Percentiles rank a stretch among this genome's conserved stretches.
Conservation (phyloP, 2,888 invertebrate genomes). For the Drosophila rellima region DNA sequence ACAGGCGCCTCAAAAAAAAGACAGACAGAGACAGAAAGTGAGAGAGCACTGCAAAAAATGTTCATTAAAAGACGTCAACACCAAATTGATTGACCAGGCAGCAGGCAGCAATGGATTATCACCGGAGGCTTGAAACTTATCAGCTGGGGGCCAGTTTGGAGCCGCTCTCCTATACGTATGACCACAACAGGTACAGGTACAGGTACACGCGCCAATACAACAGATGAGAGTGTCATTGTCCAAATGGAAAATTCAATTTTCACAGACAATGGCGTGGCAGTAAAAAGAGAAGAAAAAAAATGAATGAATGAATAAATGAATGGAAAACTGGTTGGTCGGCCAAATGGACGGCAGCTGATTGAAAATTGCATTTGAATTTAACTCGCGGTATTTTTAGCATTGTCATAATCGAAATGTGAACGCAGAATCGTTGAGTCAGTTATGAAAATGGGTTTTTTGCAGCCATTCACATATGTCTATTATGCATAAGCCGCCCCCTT, state of each 20-base stretch:
- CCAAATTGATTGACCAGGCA: constrained; percentile 67
- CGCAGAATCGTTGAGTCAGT: constrained; percentile 57
- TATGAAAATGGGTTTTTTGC: constrained; percentile 48
- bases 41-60: constrained; percentile 10
- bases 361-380: constrained; percentile 64
- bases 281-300: constrained; percentile 1
- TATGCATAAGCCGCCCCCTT: constrained; percentile 61
- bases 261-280: constrained; percentile 50
- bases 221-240: constrained; percentile 28
- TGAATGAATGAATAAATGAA: neutral
- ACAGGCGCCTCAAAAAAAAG: constrained; percentile 47
- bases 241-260: constrained; percentile 70
- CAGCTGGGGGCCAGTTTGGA: constrained; percentile 39
- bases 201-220: constrained; percentile 4
- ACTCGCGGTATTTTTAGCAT: constrained; percentile 70
- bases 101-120: constrained; percentile 65
- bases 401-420: constrained; percentile 69
- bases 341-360: constrained; percentile 46
- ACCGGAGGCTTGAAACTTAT: constrained; percentile 75
- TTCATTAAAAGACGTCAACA: constrained; percentile 70
- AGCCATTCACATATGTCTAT: constrained; percentile 59
- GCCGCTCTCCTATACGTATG: constrained; percentile 7
- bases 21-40: neutral
- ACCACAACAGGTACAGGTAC: constrained; percentile 6
- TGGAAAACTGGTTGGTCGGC: constrained; percentile 45